Base-by-base conservation (phyloP, 2,797 vertebrate species). In the Sebastes hubbsi region DNA sequence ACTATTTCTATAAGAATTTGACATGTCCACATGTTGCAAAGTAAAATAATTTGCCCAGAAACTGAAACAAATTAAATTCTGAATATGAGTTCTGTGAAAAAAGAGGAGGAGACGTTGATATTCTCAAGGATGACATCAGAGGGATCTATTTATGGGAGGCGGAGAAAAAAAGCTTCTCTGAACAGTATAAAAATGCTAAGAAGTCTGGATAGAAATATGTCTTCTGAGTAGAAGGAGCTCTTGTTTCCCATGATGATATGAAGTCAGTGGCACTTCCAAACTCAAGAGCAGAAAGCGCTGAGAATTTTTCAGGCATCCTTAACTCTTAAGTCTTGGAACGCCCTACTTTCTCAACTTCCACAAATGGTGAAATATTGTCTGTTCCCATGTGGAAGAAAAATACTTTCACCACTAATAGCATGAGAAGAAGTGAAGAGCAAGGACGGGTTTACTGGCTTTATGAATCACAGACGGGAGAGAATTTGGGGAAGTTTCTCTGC, bases 371-470 rank as follows among this genome's bases (percentile, higher is more conserved):
- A 83, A 75, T 54, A 24, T 63, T 62, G 24, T 79, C 68, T 75
- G 36, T 78, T 90, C 84, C 86, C 83, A 89, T 80, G 83, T 52
- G 80, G 49, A 73, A 77, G 61, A 69, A 76, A 80, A 65, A 78
- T 4, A 11, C 55, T 70, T 70, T 56, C 22, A 54, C 58, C 46
- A 29, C 32, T 13, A 25, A 69, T 38, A 42, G 59, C 60, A 62
- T 58, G 54, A 72, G 42, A 52, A 78, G 20, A 60, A 61, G 20
- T 64, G 29, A 46, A 65, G 65, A 29, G 59, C 18, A 65, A 58
- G 54, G 36, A 62, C 1, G 0, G 12, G 14, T 11, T 61, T 62
- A 20, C 20, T 22, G 34, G 61, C 13, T 65, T 69, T 5, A 38
- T 5, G 16, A 36, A 34, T 30, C 34, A 32, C 12, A 36, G 30